Conservation (phyloP, 2,888 invertebrate genomes). For the Acanthoscelides obtectus region DNA sequence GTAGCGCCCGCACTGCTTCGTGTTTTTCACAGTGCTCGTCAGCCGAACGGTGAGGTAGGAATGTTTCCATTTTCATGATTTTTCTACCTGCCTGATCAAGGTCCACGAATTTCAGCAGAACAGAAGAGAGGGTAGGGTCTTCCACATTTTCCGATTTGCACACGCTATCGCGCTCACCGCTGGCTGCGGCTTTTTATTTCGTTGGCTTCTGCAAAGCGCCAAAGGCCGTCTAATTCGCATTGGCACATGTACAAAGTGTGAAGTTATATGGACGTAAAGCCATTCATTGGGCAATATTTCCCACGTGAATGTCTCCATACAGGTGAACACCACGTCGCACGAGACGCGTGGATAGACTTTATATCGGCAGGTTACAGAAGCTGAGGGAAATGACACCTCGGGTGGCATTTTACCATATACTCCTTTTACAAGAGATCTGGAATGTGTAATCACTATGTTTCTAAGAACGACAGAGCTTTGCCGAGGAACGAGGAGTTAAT, state of each 20-base stretch:
- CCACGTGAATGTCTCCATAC: background rate
- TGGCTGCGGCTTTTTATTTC: background rate
- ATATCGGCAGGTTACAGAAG: too few species aligned
- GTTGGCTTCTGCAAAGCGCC: background rate
- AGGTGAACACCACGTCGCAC: background rate
- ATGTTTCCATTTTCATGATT: constrained; percentile 18
- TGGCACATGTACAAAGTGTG: background rate
- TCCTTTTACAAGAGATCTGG: too few species aligned
- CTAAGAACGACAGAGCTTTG: too few species aligned
- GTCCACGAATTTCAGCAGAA: constrained; percentile 13
- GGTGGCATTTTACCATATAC: too few species aligned
- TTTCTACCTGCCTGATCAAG: constrained; percentile 27
- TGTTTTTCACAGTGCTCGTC: background rate
- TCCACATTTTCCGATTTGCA: background rate
- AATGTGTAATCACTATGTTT: too few species aligned
- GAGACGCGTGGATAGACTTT: background rate
- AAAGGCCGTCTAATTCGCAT: background rate
- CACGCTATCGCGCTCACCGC: background rate
- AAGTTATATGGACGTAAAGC: background rate
- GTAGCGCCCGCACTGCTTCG: background rate
- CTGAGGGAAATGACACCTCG: too few species aligned
- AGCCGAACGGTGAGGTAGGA: constrained; percentile 8
- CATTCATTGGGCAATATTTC: background rate
- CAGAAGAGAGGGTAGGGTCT: constrained; percentile 2
- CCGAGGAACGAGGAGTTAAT: too few species aligned